Conservation (phyloP, 2,888 invertebrate species). For the Trissolcus brochymenae region DNA sequence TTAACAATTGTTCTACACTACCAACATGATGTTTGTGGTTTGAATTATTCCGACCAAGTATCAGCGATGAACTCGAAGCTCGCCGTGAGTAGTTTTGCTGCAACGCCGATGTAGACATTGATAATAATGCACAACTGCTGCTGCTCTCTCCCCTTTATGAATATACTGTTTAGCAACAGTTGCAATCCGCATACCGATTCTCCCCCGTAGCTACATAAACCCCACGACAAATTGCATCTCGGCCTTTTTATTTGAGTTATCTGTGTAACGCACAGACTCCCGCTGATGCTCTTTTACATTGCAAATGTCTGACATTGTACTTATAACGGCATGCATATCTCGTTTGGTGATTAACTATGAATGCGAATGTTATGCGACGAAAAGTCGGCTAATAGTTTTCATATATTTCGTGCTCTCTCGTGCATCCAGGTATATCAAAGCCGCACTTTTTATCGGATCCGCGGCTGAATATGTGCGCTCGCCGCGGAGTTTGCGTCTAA, state of each 20-base stretch:
- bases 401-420: conserved; percentile 1
- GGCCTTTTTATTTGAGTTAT: conserved; percentile 14
- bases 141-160: conserved; percentile 38
- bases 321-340: conserved; percentile 8
- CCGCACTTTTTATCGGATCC: background rate
- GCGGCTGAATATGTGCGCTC: background rate
- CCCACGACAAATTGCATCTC: conserved; percentile 19
- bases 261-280: background rate
- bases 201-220: background rate
- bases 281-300: conserved; percentile 2
- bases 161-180: conserved; percentile 46
- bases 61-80: conserved; percentile 30
- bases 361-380: conserved; percentile 1
- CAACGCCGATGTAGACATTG: conserved; percentile 39
- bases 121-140: conserved; percentile 49
- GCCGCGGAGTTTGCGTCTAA: background rate
- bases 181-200: conserved; percentile 27
- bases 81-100: background rate
- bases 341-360: conserved; percentile 14
- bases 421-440: background rate
- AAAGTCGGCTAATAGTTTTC: conserved; percentile 5
- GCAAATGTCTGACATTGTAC: conserved; percentile 9
- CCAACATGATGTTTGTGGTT: conserved; percentile 65
- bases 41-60: conserved; percentile 65
- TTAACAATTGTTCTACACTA: conserved; percentile 60